A percentile compares a stretch with the other conserved stretches of the same genome.
Evolutionary conservation across 2,888 invertebrate genomes (phyloP).

Genomic region (Agriopis marginaria): DNA sequence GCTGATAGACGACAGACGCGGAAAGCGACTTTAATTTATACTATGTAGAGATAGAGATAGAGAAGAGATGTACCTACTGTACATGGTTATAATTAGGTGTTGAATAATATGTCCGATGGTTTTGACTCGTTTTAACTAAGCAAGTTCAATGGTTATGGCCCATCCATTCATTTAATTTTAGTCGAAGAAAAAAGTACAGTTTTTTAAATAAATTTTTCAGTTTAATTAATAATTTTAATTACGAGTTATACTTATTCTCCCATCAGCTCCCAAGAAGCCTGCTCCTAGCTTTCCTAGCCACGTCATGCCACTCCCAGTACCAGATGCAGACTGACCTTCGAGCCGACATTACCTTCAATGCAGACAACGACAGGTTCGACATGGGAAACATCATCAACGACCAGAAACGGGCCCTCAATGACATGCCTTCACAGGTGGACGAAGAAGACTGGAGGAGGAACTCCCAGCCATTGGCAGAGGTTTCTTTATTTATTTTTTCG

Average conservation of each 20-base stretch:
- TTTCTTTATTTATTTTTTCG: neutral
- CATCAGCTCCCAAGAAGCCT: constrained; percentile 29
- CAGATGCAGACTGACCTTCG: constrained; percentile 44
- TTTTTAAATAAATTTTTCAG: too few species aligned
- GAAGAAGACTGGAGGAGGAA: neutral
- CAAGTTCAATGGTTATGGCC: too few species aligned
- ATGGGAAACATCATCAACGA: constrained; percentile 55
- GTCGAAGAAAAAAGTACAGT: too few species aligned
- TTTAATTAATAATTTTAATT: too few species aligned
- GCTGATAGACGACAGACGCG: too few species aligned
- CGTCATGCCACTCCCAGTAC: constrained; percentile 50
- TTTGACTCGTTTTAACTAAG: too few species aligned
- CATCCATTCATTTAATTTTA: too few species aligned
- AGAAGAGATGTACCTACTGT: too few species aligned
- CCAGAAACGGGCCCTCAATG: constrained; percentile 45
- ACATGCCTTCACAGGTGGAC: constrained; percentile 10
- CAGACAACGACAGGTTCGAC: constrained; percentile 70
- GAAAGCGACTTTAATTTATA: too few species aligned
- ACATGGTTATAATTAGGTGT: too few species aligned
- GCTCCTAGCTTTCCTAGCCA: constrained; percentile 36
- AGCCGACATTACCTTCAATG: constrained; percentile 68
- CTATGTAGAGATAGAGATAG: too few species aligned
- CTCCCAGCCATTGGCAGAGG: neutral
- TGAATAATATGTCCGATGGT: too few species aligned
- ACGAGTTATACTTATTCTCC: neutral